Evolutionary conservation across 2,797 vertebrate genomes (phyloP), one percentile per base, ranked within the genome.

Genomic region (Pitangus sulphuratus): DNA sequence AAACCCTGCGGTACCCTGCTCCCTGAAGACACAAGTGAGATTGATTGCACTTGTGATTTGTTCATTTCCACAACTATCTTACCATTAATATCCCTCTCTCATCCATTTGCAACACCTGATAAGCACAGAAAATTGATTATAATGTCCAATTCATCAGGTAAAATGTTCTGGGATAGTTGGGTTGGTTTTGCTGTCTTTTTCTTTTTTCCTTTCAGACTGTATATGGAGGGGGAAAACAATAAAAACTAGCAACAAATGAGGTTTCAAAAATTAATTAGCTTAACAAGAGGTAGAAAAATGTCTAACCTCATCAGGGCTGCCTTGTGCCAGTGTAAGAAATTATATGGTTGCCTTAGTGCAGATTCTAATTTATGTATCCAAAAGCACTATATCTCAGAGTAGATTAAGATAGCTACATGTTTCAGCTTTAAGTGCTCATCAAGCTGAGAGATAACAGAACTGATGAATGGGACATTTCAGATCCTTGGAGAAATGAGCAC

Each of bases 391-490:
- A 90, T 91, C 95, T 90, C 89, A 60, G 81, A 74, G 80, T 79
- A 94, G 92, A 92, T 93, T 96, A 95, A 93, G 87, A 95, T 50
- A 92, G 94, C 91, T 93, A 68, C 81, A 80, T 84, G 65, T 95
- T 93, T 96, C 91, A 91, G 44, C 79, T 88, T 84, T 95, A 97
- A 96, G 91, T 95, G 91, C 82, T 94, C 94, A 94, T 96, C 93
- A 97, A 90, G 69, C 64, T 4, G 6, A 88, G 84, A 96, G 82
- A 93, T 94, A 96, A 93, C 86, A 89, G 92, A 95, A 92, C 72
- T 95, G 95, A 96, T 96, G 93, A 97, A 96, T 96, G 91, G 88
- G 84, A 81, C 56, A 92, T 94, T 92, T 96, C 91, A 90, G 71
- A 88, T 90, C 94, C 86, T 96, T 71, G 80, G 91, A 95, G 88